A percentile compares a stretch with the other conserved stretches of the same genome.
Evolutionary conservation across 2,888 invertebrate species (phyloP).

Genomic region (Itoplectis maculator): DNA sequence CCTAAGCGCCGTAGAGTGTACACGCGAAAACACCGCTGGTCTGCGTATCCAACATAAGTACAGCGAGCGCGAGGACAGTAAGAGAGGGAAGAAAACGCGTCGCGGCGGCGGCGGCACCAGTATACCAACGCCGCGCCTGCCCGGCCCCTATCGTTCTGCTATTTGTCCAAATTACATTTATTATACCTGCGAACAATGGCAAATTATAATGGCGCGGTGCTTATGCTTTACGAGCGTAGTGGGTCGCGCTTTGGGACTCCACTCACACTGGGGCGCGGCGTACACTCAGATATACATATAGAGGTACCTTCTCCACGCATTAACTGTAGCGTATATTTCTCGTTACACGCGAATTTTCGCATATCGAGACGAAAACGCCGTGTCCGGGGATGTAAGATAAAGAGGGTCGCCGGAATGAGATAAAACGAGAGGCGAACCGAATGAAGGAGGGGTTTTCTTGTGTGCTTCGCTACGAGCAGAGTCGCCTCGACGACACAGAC

Average conservation of each 20-base stretch:
- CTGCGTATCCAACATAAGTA: conserved; percentile 37
- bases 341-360: conserved; percentile 1
- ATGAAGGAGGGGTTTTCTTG: no score
- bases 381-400: conserved; percentile 10
- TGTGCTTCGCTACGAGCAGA: conserved; percentile 24
- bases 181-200: conserved; percentile 68
- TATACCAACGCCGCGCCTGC: conserved; percentile 9
- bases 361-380: conserved; percentile 30
- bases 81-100: no score
- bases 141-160: conserved; percentile 66
- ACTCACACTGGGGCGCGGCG: conserved; percentile 59
- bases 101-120: no score
- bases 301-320: conserved; percentile 22
- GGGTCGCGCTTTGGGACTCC: conserved; percentile 69
- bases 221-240: conserved; percentile 76
- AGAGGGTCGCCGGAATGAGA: conserved; percentile 40
- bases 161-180: conserved; percentile 75
- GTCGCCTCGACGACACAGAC: conserved; percentile 13
- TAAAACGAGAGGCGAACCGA: neutral
- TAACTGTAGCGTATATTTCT: conserved; percentile 35
- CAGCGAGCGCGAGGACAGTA: no score
- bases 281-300: no score
- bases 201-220: conserved; percentile 67
- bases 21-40: neutral
- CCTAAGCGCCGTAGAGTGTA: neutral